Evolutionary conservation across 2,797 vertebrate genomes (phyloP), one percentile per base, ranked within the genome.

Genomic region (Sebastes cheni): DNA sequence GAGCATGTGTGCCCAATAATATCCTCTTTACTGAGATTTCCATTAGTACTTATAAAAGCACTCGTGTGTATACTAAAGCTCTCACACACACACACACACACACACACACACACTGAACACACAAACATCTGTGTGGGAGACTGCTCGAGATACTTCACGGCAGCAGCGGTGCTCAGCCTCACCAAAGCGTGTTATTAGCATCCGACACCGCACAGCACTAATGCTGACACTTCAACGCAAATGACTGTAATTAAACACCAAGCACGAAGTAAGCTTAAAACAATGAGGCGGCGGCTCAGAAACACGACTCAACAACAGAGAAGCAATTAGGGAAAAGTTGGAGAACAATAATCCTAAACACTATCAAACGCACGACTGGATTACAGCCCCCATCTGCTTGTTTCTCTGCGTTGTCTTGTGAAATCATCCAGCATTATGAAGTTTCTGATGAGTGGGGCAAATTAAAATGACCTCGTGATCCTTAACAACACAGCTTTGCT

Each of bases 181-280:
- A 88, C 75, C 89, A 94, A 94, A 95, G 92, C 91, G 64, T 94
- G 92, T 92, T 95, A 96, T 96, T 96, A 96, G 89, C 89, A 87
- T 50, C 92, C 85, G 87, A 95, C 93, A 87, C 88, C 4, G 72
- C 75, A 34, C 80, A 85, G 84, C 70, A 72, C 83, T 81, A 81
- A 90, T 79, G 84, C 92, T 91, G 94, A 96, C 91, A 92, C 90
- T 87, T 87, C 75, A 79, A 50, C 72, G 65, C 86, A 95, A 95
- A 96, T 96, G 84, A 96, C 95, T 95, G 93, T 95, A 95, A 96
- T 96, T 95, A 95, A 83, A 86, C 90, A 89, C 77, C 85, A 84
- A 87, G 84, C 84, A 87, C 93, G 81, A 88, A 91, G 91, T 93
- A 90, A 90, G 91, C 80, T 85, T 91, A 86, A 93, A 92, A 91